Evolutionary conservation across 2,797 vertebrate species (phyloP).

Genomic region (Nothura maculosa): DNA sequence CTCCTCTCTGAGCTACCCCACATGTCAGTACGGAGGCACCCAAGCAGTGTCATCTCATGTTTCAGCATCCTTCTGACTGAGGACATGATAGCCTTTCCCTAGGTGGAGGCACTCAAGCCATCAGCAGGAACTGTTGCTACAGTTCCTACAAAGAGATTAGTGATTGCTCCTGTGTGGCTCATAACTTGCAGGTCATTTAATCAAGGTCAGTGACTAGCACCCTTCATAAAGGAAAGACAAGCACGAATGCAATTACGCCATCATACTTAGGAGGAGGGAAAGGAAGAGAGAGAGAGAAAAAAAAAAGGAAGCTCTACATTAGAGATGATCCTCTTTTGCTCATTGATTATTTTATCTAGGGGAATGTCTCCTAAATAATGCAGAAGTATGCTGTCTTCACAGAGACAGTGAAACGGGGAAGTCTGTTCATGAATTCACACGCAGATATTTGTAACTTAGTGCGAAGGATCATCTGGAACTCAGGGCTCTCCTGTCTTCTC

Average conservation of each 20-base stretch:
- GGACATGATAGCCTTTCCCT: not conserved
- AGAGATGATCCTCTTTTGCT: not conserved
- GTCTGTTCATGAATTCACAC: accelerated
- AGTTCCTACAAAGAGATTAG: not conserved
- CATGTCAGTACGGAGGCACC: not conserved
- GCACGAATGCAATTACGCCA: not conserved
- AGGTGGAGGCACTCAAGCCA: conserved; percentile 15
- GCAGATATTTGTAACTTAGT: conserved; percentile 30
- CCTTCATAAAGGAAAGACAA: not conserved
- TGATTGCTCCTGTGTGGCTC: conserved; percentile 56
- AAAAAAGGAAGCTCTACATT: accelerated
- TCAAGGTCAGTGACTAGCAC: conserved; percentile 10
- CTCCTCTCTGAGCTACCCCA: not conserved
- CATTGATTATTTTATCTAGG: conserved; percentile 3
- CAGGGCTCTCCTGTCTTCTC: not conserved
- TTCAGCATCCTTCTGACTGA: not conserved
- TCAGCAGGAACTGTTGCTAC: not conserved
- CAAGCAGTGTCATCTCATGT: not conserved
- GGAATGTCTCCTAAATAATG: conserved; percentile 39
- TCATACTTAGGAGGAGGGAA: not conserved
- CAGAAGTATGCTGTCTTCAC: not conserved
- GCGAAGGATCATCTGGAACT: not conserved
- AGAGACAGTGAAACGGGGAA: not conserved
- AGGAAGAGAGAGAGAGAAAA: too few relatives aligned
- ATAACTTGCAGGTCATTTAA: conserved; percentile 61